phyloP scores from a whole-genome alignment of 2,113 vertebrate genomes.

The Spheniscus mendiculus region DNA sequence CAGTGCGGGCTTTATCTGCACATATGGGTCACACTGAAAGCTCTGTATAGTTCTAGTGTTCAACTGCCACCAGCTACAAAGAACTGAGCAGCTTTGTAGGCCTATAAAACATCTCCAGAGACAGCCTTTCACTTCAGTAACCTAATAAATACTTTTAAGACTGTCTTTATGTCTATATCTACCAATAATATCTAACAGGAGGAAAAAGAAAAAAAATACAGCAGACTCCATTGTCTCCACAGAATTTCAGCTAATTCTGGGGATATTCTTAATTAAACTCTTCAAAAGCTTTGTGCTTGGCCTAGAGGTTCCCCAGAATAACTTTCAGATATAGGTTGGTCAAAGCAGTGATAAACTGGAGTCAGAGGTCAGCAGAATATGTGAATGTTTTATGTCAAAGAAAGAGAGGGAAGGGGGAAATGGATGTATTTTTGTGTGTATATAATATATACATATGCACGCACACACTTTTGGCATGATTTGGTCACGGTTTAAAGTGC shows the following conservation, averaged over 20 bases:
- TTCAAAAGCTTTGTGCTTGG: neutral
- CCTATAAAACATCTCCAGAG: neutral
- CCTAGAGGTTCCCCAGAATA: neutral
- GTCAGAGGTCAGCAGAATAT: neutral
- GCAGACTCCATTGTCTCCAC: neutral
- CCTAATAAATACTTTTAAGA: neutral
- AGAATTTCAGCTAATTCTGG: neutral
- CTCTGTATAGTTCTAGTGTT: neutral
- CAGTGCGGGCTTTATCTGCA: neutral
- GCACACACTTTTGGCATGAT: neutral
- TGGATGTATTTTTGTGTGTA: neutral
- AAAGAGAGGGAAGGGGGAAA: neutral
- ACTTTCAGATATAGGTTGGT: neutral
- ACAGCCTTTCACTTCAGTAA: neutral
- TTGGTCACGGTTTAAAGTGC: neutral
- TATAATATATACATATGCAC: neutral
- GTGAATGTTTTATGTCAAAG: neutral
- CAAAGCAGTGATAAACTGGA: neutral
- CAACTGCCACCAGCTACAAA: neutral
- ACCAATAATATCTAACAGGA: neutral
- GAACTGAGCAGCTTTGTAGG: neutral
- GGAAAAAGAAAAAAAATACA: neutral
- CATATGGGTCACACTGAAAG: neutral
- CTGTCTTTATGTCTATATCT: neutral
- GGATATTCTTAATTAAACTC: neutral